Base-by-base conservation (phyloP, 2,113 vertebrate species). In the Paraplagusia blochii region DNA sequence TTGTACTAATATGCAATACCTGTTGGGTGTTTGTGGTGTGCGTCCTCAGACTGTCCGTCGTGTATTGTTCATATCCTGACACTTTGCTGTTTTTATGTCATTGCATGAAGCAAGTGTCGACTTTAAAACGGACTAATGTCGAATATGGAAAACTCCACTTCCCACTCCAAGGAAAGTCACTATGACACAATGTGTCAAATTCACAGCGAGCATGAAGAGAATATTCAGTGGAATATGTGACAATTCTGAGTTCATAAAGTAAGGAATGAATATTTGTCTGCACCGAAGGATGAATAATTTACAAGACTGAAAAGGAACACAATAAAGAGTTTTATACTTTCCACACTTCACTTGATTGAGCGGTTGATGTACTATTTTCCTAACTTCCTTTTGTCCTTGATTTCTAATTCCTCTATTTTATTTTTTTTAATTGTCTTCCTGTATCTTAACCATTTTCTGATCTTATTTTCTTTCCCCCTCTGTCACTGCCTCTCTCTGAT, bases 301-400 rank as follows among this genome's bases (percentile, higher is more conserved):
- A 90, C 90, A 90, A 46, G 50, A 75, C 76, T 46, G 75, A 90
- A 85, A 88, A 90, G 88, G 85, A 92, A 90, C 89, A 90, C 88
- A 95, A 93, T 95, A 94, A 94, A 95, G 72, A 82, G 92, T 95
- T 95, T 94, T 94, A 88, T 94, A 95, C 87, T 90, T 90, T 68
- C 72, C 39, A 29, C 8, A 14, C 18, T 39, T 53, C 0, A 1
- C n/a, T n/a, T n/a, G n/a, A n/a, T n/a, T n/a, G n/a, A n/a, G n/a
- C n/a, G n/a, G n/a, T n/a, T n/a, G n/a, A n/a, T 44, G 53, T 56
- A 5, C 42, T 55, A 43, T 35, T 12, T 14, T 16, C 44, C 10
- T 40, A 40, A 40, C 1, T 40, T 11, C 11, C 11, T 40, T 11
- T 40, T 5, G 5, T 16, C 39, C 18, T 8, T 35, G 12, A 38